Conservation (phyloP, 2,888 invertebrate genomes). For the Clistopyga incitator region DNA sequence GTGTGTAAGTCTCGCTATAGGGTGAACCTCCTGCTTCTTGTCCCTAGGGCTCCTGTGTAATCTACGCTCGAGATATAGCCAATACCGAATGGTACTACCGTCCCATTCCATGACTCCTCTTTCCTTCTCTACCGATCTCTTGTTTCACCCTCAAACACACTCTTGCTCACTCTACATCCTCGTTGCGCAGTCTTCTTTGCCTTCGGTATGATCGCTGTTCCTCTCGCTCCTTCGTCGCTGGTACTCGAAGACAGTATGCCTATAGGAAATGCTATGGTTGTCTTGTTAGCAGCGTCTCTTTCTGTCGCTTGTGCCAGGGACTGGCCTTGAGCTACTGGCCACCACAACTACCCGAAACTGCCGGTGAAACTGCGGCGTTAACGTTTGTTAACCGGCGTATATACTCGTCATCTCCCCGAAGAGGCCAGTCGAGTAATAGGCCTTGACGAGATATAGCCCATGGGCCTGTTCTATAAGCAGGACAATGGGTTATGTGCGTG, state of each 20-base stretch:
- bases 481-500: constrained; percentile 16
- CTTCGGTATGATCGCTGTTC: constrained; percentile 42
- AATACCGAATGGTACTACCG: constrained; percentile 76
- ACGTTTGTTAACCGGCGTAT: constrained; percentile 72
- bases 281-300: constrained; percentile 43
- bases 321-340: constrained; percentile 51
- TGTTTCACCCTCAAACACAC: constrained; percentile 13
- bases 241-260: not conserved
- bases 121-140: constrained; percentile 53
- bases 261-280: constrained; percentile 4
- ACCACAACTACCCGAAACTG: constrained; percentile 69
- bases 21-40: constrained; percentile 52
- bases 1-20: constrained; percentile 41
- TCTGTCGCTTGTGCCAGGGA: constrained; percentile 23
- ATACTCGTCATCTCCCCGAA: constrained; percentile 62
- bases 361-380: constrained; percentile 73
- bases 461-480: constrained; percentile 60
- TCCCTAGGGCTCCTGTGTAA: constrained; percentile 72
- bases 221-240: constrained; percentile 18
- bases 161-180: constrained; percentile 1
- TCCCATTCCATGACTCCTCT: constrained; percentile 72
- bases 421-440: constrained; percentile 63
- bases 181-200: constrained; percentile 28
- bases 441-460: constrained; percentile 59
- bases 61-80: constrained; percentile 80